Evolutionary conservation across 2,888 invertebrate genomes (phyloP).

Genomic region (Scaptomyza cyrtandrae): DNA sequence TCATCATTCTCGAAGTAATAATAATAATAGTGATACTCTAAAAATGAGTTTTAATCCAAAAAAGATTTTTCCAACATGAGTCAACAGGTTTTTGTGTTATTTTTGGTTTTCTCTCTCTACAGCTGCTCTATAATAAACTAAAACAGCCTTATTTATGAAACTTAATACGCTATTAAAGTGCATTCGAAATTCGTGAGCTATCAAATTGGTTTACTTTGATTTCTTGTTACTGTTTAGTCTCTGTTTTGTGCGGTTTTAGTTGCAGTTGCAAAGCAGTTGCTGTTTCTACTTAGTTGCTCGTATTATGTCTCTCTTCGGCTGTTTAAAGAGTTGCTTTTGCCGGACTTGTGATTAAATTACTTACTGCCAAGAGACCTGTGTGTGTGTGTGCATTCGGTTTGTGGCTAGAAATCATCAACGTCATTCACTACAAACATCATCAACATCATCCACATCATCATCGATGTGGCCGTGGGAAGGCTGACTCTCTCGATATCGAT

Average conservation of each 20-base stretch:
- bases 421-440: constrained; percentile 14
- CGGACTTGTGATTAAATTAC: constrained; percentile 67
- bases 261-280: constrained; percentile 57
- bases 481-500: constrained; percentile 44
- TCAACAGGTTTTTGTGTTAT: constrained; percentile 10
- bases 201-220: constrained; percentile 23
- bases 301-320: constrained; percentile 69
- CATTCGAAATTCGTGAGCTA: constrained; percentile 38
- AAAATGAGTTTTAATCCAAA: neutral
- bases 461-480: constrained; percentile 61
- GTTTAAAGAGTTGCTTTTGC: constrained; percentile 66
- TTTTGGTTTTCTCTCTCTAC: neutral
- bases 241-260: constrained; percentile 13
- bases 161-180: constrained; percentile 26
- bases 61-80: constrained; percentile 18
- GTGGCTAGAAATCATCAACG: constrained; percentile 43
- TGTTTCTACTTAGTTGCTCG: constrained; percentile 62
- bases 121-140: neutral
- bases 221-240: constrained; percentile 47
- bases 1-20: neutral
- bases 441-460: constrained; percentile 22
- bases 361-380: constrained; percentile 34
- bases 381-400: constrained; percentile 21
- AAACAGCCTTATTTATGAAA: neutral
- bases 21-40: neutral